Evolutionary conservation across 2,888 invertebrate genomes (phyloP), one percentile per base, ranked within the genome.

Genomic region (Meiosimyza platycephala): DNA sequence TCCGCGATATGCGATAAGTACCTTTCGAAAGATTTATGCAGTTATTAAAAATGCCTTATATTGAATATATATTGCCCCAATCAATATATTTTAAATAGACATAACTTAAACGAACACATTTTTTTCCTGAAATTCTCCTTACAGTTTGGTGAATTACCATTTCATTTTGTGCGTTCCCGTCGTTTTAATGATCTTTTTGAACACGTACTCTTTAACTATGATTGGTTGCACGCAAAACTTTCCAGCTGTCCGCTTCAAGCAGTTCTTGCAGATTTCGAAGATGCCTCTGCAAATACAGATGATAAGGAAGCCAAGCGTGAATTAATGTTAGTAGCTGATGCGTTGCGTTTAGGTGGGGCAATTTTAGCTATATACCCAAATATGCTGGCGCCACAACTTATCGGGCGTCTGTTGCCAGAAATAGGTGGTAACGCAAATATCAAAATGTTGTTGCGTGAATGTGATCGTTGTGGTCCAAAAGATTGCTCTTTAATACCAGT

Each of bases 161-260:
- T 93, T 84, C 99, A 99, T 84, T 88, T 99, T 81, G 94, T 98
- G 0, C 90, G 98, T 7, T 94, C 98, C 0, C 92, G 95, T 76
- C 91, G 98, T 51, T 95, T 95, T 84, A 93, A 94, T 69, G 97
- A 98, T 85, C 89, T 99, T 16, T 96, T 96, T 83, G 93, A 93
- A 57, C 92, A 97, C 83, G 98, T 98, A 0, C 89, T 99, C 0
- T 99, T 99, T 88, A 98, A 98, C 88, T 99, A 98, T 85, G 94
- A 96, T 82, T 99, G 98, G 97, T 89, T 99, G 0, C 97, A 98
- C 84, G 97, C 98, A 0, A 99, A 99, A 85, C 89, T 98, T 1
- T 94, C 94, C 78, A 96, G 97, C 81, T 98, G 98, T 85, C 98
- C 99, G 0, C 89, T 99, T 15, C 98, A 98, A 86, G 94, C 97